Base-by-base conservation (phyloP, 2,888 invertebrate genomes). In the Patella pellucida region DNA sequence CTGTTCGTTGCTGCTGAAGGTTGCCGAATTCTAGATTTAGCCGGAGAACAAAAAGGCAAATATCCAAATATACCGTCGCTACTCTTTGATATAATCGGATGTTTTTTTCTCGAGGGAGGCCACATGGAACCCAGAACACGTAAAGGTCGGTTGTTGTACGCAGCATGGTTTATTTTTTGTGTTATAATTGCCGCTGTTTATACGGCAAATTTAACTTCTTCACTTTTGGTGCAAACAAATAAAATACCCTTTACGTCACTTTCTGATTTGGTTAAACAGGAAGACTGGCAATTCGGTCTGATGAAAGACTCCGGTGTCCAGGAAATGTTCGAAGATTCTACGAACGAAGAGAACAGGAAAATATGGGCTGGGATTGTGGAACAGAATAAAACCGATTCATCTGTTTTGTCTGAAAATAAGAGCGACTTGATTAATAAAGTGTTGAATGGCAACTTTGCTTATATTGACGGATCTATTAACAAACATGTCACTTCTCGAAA, bases 91-190 rank as follows among this genome's bases (percentile, higher is more conserved):
- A 67, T 27, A 67, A 52, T 51, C 27, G 73, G 67, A 50, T 27
- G 72, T 56, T 54, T 72, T 16, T 27, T 41, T 27, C 52, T 12
- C 3, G 51, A 51, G 68, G 68, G 73, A 15, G 51, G 52, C 11
- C 41, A 41, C 41, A n/a, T 71, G 11, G 4, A 52, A 3, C 68
- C 73, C 7, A 31, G 68, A 11, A 50, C 73, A n/a, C 31, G 73
- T n/a, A 67, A 68, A n/a, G 73, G 73, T 19, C 11, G 68, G 52
- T 15, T 73, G 23, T 41, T 73, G n/a, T 27, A 68, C 16, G 41
- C 73, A 31, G 41, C 73, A n/a, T 73, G 73, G 73, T 68, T 67
- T 67, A 41, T 73, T 15, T 73, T 73, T 68, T 67, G 68, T 68
- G 23, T 73, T 16, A 68, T 73, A 15, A 68, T 73, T 4, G 68